Evolutionary conservation across 2,888 invertebrate genomes (phyloP), one percentile per base, ranked within the genome.

Genomic region (Rhodophaea formosa): DNA sequence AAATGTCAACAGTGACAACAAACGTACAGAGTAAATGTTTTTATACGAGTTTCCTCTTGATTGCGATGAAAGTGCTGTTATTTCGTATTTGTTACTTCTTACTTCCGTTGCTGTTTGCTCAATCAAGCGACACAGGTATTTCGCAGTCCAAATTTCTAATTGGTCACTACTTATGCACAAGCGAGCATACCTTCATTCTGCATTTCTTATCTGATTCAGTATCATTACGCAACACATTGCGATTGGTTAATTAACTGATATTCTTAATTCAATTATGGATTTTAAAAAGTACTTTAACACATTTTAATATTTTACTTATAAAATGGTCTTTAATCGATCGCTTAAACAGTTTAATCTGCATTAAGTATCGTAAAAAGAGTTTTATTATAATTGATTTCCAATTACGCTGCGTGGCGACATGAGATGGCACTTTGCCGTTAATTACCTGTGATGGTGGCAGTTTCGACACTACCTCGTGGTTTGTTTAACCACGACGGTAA

Each of bases 401-500:
- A 17, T 46, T 17, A 46, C 46, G 10, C 17, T 10, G 17, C 17
- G 16, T 17, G 16, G 45, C 45, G 45, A 45, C 16, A 71, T 71
- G 66, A 67, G 69, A 62, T 42, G 44, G 8, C 12, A 30, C 12
- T 29, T 53, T 53, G 8, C 23, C 17, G 43, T 53, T 30, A 53
- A 44, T 53, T 30, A 53, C 15, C 12, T 15, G 44, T 14, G 14
- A 53, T 46, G 15, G 35, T 15, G 35, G 66, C 66, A 56, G 67
- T 77, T 77, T 73, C 73, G 63, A 74, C 70, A 76, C 68, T 58
- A 62, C 63, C 53, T 62, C 65, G 57, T 57, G 55, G 69, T 66
- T 64, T 70, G 62, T 65, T 69, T 68, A 64, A 65, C 65, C 68
- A 62, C 60, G 61, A 65, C 57, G 63, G 64, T 39, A 67, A 67